Conservation (phyloP, 2,888 invertebrate species). For the Caenorhabditis zanzibari region DNA sequence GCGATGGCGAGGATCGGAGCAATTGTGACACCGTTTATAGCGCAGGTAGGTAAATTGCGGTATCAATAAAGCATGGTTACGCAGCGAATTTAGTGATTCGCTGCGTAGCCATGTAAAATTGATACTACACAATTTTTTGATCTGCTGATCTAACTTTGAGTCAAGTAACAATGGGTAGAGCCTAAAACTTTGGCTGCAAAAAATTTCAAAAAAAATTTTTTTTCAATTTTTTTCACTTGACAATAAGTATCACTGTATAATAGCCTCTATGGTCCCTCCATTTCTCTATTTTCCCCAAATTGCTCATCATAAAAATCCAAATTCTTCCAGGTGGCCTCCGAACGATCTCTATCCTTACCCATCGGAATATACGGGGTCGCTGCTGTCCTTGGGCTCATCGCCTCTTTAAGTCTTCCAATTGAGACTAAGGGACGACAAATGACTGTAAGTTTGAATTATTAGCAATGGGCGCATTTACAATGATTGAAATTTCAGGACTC, state of each 20-base stretch:
- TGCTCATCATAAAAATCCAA: no score
- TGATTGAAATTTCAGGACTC: constrained; percentile 14
- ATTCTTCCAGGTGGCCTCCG: constrained; percentile 87
- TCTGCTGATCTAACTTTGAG: no score
- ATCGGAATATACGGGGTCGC: constrained; percentile 90
- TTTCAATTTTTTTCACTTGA: no score
- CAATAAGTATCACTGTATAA: no score
- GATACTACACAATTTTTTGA: no score
- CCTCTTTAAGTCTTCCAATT: constrained; percentile 90
- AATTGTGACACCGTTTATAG: constrained; percentile 95
- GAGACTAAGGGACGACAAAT: constrained; percentile 90
- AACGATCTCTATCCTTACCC: constrained; percentile 89
- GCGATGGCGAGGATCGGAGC: constrained; percentile 94
- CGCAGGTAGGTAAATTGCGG: constrained; percentile 88
- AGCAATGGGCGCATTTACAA: neutral
- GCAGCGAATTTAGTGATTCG: no score
- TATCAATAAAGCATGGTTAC: no score
- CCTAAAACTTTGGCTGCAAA: no score
- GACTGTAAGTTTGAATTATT: constrained; percentile 58
- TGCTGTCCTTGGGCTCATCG: constrained; percentile 89
- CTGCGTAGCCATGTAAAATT: no score
- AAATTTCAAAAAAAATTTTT: no score
- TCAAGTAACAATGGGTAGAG: no score
- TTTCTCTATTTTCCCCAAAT: neutral
- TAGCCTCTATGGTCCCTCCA: no score